A percentile compares a stretch with the other conserved stretches of the same genome.
Evolutionary conservation across 2,888 invertebrate species (phyloP).

Genomic region (Pollenia griseotomentosa): DNA sequence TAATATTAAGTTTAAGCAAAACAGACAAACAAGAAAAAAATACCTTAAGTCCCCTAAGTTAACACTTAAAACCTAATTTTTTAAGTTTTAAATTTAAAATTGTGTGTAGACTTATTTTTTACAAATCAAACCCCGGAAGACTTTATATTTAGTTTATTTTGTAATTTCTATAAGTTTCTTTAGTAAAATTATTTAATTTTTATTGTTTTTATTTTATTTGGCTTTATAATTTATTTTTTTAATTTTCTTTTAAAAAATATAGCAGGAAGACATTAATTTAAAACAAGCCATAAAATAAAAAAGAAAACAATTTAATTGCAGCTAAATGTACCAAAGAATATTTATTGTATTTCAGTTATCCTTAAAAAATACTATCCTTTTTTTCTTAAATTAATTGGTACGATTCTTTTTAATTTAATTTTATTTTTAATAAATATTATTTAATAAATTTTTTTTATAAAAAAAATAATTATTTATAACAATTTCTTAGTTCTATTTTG

Average conservation of each 20-base stretch:
- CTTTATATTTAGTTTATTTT: slow-evolving; percentile 62
- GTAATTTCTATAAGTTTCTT: slow-evolving; percentile 49
- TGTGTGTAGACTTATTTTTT: slow-evolving; percentile 71
- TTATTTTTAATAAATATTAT: slow-evolving; percentile 42
- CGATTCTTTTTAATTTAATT: slow-evolving; percentile 53
- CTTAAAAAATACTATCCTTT: slow-evolving; percentile 34
- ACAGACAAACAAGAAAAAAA: slow-evolving; percentile 60
- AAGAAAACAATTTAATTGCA: slow-evolving; percentile 69
- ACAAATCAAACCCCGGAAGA: slow-evolving; percentile 70
- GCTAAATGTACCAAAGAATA: slow-evolving; percentile 81
- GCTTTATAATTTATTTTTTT: slow-evolving; percentile 24
- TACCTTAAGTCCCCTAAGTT: slow-evolving; percentile 3
- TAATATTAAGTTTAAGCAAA: slow-evolving; percentile 60
- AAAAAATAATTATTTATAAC: slow-evolving; percentile 36
- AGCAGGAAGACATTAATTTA: slow-evolving; percentile 59
- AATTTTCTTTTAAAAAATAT: background rate
- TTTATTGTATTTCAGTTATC: slow-evolving; percentile 66
- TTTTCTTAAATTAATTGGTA: slow-evolving; percentile 61
- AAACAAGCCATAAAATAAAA: slow-evolving; percentile 32
- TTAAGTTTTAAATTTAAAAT: slow-evolving; percentile 64
- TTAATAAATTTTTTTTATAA: slow-evolving; percentile 35
- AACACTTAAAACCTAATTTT: background rate
- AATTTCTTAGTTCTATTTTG: slow-evolving; percentile 24
- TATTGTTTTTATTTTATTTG: slow-evolving; percentile 53
- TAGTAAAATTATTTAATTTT: slow-evolving; percentile 66